Conservation (phyloP, 2,113 vertebrate species). For the Gasterosteus aculeatus region DNA sequence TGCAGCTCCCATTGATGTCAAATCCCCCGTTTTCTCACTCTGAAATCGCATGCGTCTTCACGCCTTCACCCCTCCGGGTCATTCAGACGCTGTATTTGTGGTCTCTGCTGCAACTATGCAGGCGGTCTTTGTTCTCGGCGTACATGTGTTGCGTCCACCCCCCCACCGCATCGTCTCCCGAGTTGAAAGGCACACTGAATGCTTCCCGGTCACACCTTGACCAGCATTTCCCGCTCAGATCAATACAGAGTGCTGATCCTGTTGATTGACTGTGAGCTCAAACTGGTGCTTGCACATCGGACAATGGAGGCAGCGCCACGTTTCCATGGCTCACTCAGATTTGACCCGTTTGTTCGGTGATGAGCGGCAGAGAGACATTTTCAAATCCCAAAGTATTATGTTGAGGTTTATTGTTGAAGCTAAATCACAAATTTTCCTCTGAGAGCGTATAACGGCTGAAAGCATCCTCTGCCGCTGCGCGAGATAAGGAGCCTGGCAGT, state of each 20-base stretch:
- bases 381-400: neutral
- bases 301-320: neutral
- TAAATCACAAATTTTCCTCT: neutral
- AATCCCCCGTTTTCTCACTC: neutral
- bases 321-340: neutral
- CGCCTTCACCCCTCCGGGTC: neutral
- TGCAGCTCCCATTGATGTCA: neutral
- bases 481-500: neutral
- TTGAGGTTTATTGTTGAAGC: neutral
- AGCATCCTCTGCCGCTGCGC: neutral
- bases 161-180: neutral
- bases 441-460: neutral
- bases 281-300: neutral
- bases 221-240: neutral
- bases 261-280: neutral
- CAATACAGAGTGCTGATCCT: neutral
- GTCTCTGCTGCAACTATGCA: neutral
- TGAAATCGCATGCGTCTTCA: neutral
- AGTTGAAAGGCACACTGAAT: neutral
- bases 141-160: too few relatives aligned
- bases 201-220: neutral
- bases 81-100: neutral
- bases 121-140: neutral
- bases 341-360: slow-evolving; percentile 1
- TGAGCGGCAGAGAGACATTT: neutral